Evolutionary conservation across 2,113 vertebrate genomes (phyloP).

Genomic region (Tinamus guttatus): DNA sequence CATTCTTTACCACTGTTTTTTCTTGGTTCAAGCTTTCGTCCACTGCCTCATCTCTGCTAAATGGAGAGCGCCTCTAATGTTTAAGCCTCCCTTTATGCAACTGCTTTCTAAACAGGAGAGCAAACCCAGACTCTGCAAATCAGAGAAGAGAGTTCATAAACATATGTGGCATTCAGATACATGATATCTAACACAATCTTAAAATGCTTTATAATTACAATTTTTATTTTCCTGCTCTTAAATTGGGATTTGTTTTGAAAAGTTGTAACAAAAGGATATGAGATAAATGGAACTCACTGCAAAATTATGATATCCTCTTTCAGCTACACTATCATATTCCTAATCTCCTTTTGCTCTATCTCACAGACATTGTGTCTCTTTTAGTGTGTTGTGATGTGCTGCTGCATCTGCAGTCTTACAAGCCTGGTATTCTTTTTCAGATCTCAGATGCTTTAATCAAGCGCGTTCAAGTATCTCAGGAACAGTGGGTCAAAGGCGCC

Average conservation of each 20-base stretch:
- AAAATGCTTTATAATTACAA: not conserved
- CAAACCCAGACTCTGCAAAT: not conserved
- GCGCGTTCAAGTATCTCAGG: constrained; percentile 92
- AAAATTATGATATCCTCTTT: not conserved
- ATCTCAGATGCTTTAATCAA: constrained; percentile 97
- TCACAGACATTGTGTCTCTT: not conserved
- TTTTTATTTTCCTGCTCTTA: not conserved
- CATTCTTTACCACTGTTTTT: not conserved
- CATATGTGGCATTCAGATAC: not conserved
- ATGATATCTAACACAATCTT: not conserved
- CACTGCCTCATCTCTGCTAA: not conserved
- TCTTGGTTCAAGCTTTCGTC: not conserved
- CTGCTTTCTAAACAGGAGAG: not conserved
- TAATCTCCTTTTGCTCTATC: not conserved
- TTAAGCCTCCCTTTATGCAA: not conserved
- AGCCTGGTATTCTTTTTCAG: constrained; percentile 74
- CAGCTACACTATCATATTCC: not conserved
- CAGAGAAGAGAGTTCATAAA: not conserved
- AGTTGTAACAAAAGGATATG: not conserved
- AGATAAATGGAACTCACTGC: not conserved
- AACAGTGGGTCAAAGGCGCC: constrained; percentile 97
- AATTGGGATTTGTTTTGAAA: constrained; percentile 16
- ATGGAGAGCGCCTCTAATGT: not conserved
- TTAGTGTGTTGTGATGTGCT: not conserved
- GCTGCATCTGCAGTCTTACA: not conserved